Evolutionary conservation across 2,113 vertebrate genomes (phyloP).

Genomic region (Microtus ochrogaster): DNA sequence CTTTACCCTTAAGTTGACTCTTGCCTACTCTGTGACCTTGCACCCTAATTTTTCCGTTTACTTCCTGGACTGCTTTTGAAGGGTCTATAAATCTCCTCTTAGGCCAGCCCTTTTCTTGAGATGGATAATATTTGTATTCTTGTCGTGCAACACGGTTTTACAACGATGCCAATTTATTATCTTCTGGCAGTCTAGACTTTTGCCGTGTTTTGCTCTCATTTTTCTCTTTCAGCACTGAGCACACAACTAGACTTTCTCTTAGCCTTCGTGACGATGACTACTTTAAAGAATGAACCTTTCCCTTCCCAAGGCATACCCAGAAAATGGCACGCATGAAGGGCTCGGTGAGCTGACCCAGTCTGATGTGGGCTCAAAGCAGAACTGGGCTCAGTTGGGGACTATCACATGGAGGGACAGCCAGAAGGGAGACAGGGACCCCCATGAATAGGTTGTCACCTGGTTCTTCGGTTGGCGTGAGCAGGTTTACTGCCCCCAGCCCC

Average conservation of each 20-base stretch:
- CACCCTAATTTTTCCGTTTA: conserved; percentile 71
- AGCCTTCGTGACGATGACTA: not conserved
- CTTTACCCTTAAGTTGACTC: conserved; percentile 67
- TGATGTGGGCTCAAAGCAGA: not conserved
- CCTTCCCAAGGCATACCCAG: not conserved
- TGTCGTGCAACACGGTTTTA: conserved; percentile 48
- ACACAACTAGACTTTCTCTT: not conserved
- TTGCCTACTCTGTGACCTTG: conserved; percentile 39
- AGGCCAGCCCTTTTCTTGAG: conserved; percentile 63
- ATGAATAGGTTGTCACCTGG: not conserved
- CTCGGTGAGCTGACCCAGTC: not conserved
- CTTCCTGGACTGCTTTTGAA: conserved; percentile 72
- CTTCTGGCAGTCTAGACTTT: conserved; percentile 60
- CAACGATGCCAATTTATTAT: conserved; percentile 64
- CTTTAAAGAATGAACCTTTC: conserved; percentile 36
- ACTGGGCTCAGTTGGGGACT: not conserved
- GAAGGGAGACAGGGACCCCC: not conserved
- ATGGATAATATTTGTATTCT: conserved; percentile 76
- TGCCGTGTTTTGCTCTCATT: conserved; percentile 26
- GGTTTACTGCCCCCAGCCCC: not conserved
- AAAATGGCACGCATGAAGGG: conserved; percentile 7
- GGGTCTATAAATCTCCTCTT: conserved; percentile 55
- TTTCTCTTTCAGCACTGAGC: not conserved
- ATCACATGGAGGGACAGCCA: not conserved
- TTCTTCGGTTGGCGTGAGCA: not conserved